These are phyloP conservation scores for Struthidea cinerea DNA, from an alignment of 2,113 vertebrate species.

Conservation along the genomic window DNA sequence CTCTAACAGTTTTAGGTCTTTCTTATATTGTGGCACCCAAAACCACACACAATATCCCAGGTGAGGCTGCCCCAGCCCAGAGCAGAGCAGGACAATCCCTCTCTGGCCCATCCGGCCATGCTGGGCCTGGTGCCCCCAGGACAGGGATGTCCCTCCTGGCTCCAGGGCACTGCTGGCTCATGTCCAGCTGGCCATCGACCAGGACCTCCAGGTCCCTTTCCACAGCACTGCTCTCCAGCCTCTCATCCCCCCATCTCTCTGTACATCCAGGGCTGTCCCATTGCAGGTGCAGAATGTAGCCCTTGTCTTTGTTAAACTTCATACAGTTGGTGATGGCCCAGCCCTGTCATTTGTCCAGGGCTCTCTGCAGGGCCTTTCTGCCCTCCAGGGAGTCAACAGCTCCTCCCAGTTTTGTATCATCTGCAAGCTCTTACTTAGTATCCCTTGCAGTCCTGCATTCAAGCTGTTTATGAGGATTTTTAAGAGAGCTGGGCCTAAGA, in stretches of 20 bases:
- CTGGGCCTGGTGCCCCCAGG: too few relatives aligned
- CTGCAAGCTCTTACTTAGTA: neutral
- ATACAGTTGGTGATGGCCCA: too few relatives aligned
- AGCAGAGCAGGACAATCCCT: neutral
- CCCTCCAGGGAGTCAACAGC: neutral
- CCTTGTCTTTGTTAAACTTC: neutral
- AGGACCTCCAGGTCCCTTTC: neutral
- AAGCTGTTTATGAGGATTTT: neutral
- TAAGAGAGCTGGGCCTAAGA: neutral
- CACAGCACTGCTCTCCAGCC: neutral
- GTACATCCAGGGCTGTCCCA: neutral
- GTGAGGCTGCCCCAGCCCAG: rapidly evolving
- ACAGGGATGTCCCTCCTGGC: neutral
- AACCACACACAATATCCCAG: neutral
- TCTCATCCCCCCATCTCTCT: neutral
- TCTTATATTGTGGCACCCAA: neutral
- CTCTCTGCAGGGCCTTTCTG: neutral
- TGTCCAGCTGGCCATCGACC: rapidly evolving
- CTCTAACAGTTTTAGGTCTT: neutral
- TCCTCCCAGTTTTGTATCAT: neutral
- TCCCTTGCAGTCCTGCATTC: neutral
- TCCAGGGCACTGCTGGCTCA: neutral
- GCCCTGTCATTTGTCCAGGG: neutral
- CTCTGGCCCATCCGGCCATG: rapidly evolving
- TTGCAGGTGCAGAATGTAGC: neutral